Conservation (phyloP, 2,113 vertebrate species). For the Oreocharis arfaki region DNA sequence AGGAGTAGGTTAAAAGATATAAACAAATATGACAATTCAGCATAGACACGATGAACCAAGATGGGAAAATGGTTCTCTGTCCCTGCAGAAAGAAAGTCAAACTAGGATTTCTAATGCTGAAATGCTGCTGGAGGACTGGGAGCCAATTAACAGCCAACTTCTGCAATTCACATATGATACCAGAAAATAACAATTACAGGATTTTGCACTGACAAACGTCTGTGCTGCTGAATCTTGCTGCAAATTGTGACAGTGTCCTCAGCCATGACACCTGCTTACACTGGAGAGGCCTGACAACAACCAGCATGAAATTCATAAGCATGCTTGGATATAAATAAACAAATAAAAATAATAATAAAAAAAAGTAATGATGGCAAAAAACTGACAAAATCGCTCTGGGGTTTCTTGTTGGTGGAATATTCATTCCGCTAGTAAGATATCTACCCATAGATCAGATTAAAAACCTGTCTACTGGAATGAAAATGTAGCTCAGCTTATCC, state of each 20-base stretch:
- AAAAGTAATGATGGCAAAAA: not conserved
- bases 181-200: conserved; percentile 13
- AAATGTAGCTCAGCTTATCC: conserved; percentile 43
- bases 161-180: not conserved
- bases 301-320: not conserved
- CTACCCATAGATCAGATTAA: conserved; percentile 58
- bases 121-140: not conserved
- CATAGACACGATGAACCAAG: not conserved
- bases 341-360: not conserved
- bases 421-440: conserved; percentile 31
- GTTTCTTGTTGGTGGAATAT: conserved; percentile 31
- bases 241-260: not conserved
- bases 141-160: conserved; percentile 38
- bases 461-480: conserved; percentile 46
- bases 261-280: not conserved
- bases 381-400: not conserved
- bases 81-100: conserved; percentile 6
- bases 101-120: conserved; percentile 1
- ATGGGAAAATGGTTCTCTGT: not conserved
- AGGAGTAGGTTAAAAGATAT: not conserved
- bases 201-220: not conserved
- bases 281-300: not conserved
- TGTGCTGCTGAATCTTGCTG: not conserved
- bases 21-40: conserved; percentile 12
- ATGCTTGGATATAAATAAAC: not conserved